These are phyloP conservation scores for Erethizon dorsatum DNA, from an alignment of 2,797 vertebrate species.

Conservation along the genomic window DNA sequence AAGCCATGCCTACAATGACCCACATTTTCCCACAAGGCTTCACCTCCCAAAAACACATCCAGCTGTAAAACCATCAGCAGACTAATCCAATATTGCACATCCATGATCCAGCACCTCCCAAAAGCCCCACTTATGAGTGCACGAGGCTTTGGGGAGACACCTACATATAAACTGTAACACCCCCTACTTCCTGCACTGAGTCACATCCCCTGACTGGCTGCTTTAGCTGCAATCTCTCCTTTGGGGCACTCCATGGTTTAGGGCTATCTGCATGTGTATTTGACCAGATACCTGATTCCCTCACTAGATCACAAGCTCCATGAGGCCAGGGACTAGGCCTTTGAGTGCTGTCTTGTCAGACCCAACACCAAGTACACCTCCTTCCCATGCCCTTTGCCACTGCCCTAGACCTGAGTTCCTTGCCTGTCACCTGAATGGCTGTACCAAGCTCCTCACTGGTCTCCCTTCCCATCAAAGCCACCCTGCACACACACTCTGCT, in stretches of 20 bases:
- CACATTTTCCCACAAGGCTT: not conserved
- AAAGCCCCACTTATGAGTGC: not conserved
- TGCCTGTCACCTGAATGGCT: not conserved
- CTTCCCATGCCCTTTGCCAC: not conserved
- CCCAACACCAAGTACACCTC: not conserved
- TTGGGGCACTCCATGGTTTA: not conserved
- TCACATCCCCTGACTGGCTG: not conserved
- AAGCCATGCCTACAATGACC: not conserved
- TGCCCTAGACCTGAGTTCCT: no score
- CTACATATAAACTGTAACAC: not conserved
- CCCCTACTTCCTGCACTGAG: not conserved
- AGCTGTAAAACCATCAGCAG: not conserved
- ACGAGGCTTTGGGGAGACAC: not conserved
- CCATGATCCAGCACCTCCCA: not conserved
- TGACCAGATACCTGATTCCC: not conserved
- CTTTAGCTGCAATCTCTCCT: not conserved
- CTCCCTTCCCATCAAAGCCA: not conserved
- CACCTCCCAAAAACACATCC: not conserved
- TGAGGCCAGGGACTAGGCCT: not conserved
- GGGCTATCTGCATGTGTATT: not conserved
- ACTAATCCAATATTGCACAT: not conserved
- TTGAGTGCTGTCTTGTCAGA: not conserved
- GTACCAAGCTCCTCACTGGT: not conserved
- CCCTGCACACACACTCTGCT: not conserved
- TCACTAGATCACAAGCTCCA: not conserved